Evolutionary conservation across 2,113 vertebrate genomes (phyloP).

Genomic region (Lophura nycthemera): DNA sequence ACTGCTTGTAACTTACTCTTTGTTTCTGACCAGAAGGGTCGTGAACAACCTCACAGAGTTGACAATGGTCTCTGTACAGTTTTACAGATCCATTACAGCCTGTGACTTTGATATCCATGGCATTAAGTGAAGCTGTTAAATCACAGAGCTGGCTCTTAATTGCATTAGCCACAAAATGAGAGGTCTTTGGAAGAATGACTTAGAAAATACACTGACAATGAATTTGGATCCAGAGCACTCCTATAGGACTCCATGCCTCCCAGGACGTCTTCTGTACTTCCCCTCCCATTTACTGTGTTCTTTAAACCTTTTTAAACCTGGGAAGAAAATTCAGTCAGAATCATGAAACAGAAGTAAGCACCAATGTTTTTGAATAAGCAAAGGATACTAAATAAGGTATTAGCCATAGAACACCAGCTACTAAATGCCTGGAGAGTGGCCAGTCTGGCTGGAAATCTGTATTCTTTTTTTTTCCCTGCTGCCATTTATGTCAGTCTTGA

Average conservation of each 20-base stretch:
- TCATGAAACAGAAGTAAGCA: background rate
- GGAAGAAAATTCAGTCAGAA: conserved; percentile 19
- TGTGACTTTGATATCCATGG: background rate
- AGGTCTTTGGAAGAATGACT: background rate
- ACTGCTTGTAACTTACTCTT: background rate
- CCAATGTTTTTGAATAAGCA: conserved; percentile 16
- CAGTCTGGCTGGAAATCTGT: conserved; percentile 17
- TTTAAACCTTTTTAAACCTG: conserved; percentile 38
- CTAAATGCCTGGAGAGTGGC: conserved; percentile 37
- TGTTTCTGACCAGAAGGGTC: background rate
- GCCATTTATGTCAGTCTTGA: conserved; percentile 63
- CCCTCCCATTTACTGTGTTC: background rate
- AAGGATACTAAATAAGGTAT: conserved; percentile 41
- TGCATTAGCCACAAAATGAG: background rate
- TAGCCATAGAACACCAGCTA: conserved; percentile 28
- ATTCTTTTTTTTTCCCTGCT: conserved; percentile 31
- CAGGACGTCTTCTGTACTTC: background rate
- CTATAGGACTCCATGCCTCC: background rate
- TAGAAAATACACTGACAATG: background rate
- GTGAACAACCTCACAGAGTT: background rate
- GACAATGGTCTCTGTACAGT: background rate
- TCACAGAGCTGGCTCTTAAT: background rate
- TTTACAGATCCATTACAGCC: background rate
- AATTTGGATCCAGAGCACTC: background rate
- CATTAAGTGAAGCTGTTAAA: background rate